Percentiles rank a stretch among this genome's conserved stretches.
phyloP scores from a whole-genome alignment of 2,113 vertebrate species.

The Noturus placidus region DNA sequence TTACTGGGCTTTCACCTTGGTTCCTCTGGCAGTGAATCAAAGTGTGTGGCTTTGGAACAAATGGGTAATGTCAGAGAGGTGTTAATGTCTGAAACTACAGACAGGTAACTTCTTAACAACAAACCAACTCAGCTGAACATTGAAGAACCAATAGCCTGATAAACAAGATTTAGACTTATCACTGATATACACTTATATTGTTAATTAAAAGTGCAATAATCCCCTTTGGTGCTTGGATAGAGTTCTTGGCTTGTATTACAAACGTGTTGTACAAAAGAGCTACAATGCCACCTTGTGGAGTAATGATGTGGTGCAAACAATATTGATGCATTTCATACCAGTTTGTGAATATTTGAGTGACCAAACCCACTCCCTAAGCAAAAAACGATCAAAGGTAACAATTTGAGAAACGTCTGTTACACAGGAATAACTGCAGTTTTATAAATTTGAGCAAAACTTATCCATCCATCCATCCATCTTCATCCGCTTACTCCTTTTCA shows the following conservation, averaged over 20 bases:
- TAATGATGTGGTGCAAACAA: slow-evolving; percentile 2
- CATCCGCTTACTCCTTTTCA: no score
- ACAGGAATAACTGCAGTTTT: background rate
- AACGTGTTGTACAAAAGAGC: background rate
- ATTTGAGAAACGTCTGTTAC: background rate
- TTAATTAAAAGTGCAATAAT: background rate
- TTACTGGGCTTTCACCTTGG: background rate
- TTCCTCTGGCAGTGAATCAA: background rate
- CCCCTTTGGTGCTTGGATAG: no score
- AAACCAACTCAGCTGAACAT: background rate
- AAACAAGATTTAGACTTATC: background rate
- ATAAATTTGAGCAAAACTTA: background rate
- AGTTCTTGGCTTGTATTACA: background rate
- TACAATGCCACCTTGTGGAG: slow-evolving; percentile 37
- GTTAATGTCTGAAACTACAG: background rate
- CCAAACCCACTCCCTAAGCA: background rate
- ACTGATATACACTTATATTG: background rate
- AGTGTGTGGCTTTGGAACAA: background rate
- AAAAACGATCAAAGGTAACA: background rate
- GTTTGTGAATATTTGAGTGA: background rate
- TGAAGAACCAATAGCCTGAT: background rate
- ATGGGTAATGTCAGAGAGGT: background rate
- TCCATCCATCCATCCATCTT: no score
- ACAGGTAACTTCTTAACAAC: background rate
- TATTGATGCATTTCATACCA: background rate